These are phyloP conservation scores for Sebastes matsubarae DNA, from an alignment of 2,797 vertebrate species.

Conservation along the genomic window DNA sequence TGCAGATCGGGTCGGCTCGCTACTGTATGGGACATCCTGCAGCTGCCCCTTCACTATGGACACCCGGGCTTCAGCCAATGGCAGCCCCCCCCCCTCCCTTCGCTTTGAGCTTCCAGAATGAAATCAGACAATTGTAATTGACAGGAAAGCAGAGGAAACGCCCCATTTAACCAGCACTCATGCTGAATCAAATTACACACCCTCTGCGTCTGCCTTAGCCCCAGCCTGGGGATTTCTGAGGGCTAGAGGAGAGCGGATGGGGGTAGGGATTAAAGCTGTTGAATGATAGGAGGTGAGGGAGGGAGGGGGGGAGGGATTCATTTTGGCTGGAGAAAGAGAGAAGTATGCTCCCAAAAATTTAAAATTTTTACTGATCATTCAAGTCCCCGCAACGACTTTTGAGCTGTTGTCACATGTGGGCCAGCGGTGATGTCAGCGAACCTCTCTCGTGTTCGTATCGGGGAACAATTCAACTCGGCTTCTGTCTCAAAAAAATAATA, in stretches of 20 bases:
- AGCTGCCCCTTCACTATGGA: conserved; percentile 70
- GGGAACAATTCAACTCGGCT: conserved; percentile 52
- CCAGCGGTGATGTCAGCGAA: conserved; percentile 15
- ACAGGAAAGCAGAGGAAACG: conserved; percentile 83
- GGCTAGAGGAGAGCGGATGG: conserved; percentile 55
- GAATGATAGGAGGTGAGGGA: conserved; percentile 55
- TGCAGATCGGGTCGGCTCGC: conserved; percentile 38
- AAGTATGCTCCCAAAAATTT: conserved; percentile 48
- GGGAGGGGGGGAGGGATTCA: not conserved
- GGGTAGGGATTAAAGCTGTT: conserved; percentile 77
- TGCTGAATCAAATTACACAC: conserved; percentile 86
- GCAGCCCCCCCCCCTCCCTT: conserved; percentile 18
- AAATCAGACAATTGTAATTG: conserved; percentile 87
- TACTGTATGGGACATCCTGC: conserved; percentile 74
- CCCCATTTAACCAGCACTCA: conserved; percentile 84
- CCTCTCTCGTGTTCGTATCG: conserved; percentile 2
- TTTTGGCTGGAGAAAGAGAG: conserved; percentile 54
- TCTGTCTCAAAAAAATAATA: conserved; percentile 43
- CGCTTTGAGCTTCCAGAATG: conserved; percentile 73
- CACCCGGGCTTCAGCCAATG: conserved; percentile 66
- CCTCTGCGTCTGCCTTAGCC: conserved; percentile 77
- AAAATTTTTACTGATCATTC: conserved; percentile 52
- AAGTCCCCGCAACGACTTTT: conserved; percentile 27
- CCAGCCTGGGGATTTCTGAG: conserved; percentile 77
- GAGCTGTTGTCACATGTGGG: conserved; percentile 36